Conservation (phyloP, 2,113 vertebrate genomes). For the Dromas ardeola region DNA sequence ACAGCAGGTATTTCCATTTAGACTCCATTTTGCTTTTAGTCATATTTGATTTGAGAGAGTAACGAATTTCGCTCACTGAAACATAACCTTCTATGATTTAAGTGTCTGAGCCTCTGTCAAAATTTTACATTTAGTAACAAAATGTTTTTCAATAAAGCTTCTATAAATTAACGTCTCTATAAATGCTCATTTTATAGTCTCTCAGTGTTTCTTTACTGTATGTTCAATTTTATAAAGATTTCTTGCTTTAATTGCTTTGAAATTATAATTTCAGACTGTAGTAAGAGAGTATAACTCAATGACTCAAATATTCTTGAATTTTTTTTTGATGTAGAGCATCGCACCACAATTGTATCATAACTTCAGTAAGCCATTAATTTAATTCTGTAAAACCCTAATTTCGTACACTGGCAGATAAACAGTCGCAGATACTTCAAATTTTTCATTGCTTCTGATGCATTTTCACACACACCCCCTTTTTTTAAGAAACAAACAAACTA, state of each 20-base stretch:
- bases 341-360: not conserved
- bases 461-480: not conserved
- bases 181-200: not conserved
- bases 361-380: not conserved
- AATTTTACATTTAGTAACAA: not conserved
- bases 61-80: not conserved
- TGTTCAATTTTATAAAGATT: not conserved
- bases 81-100: not conserved
- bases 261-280: not conserved
- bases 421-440: not conserved
- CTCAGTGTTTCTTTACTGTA: not conserved
- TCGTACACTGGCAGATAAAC: not conserved
- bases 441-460: not conserved
- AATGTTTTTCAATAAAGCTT: not conserved
- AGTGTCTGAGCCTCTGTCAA: not conserved
- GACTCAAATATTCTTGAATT: not conserved
- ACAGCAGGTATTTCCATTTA: not conserved
- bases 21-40: not conserved
- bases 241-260: not conserved
- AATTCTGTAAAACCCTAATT: not conserved
- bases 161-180: not conserved
- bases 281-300: not conserved
- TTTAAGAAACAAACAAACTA: not conserved
- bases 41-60: not conserved
- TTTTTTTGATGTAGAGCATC: not conserved